These are phyloP conservation scores for Mesitornis unicolor DNA, from an alignment of 2,113 vertebrate genomes.

Conservation along the genomic window DNA sequence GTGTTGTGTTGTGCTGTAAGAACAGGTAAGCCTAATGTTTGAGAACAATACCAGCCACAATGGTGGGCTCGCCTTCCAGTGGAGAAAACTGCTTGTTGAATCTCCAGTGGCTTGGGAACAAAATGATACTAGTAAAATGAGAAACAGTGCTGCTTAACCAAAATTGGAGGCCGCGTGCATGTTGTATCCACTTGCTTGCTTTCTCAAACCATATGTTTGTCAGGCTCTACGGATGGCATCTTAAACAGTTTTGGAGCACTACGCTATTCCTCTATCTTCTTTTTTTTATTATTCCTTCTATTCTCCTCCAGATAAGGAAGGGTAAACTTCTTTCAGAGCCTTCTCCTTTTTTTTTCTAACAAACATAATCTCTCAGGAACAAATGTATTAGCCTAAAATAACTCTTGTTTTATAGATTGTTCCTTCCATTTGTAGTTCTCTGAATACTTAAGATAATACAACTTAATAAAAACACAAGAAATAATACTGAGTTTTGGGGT, in stretches of 20 bases:
- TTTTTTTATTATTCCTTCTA: neutral
- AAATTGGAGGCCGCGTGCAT: neutral
- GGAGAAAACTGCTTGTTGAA: neutral
- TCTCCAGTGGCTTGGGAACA: neutral
- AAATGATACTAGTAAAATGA: neutral
- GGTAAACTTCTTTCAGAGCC: neutral
- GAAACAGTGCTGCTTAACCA: neutral
- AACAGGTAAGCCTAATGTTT: neutral
- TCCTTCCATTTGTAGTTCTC: neutral
- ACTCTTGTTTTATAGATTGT: neutral
- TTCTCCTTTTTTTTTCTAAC: neutral
- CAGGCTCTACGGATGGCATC: neutral
- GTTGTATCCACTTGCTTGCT: neutral
- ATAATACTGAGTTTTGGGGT: neutral
- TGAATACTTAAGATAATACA: neutral
- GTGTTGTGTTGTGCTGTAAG: neutral
- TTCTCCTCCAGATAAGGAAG: neutral
- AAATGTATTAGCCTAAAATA: neutral
- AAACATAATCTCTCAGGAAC: neutral
- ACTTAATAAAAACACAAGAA: neutral
- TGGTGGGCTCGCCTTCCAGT: neutral
- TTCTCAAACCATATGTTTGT: neutral
- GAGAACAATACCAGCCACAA: neutral
- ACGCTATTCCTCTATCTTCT: accelerated
- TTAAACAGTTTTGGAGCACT: neutral